Evolutionary conservation across 1,140 invertebrate species (phyloP), one percentile per base, ranked within the genome.

Genomic region (Ruditapes philippinarum): DNA sequence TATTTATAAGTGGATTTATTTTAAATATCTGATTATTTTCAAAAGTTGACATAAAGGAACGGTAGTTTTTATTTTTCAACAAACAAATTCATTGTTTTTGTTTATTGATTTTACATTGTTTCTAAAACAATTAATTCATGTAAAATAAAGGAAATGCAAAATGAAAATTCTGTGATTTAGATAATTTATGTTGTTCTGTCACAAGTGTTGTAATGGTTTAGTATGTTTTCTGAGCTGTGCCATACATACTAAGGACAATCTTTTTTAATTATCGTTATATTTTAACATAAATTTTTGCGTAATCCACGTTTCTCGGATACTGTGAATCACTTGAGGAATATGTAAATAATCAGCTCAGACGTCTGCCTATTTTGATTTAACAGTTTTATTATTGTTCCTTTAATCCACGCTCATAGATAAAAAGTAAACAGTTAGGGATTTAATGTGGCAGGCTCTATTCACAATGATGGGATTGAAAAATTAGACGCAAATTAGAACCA

Each of bases 321-420:
- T 28, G 12, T 57, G 3, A n/a, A 73, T 33, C 49, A 84, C 42
- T 84, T 28, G 12, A 40, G 45, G 54, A 73, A 84, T 73, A 68
- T 70, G 62, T 54, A 84, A 73, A 84, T 51, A 84, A 73, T 73
- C 45, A 54, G 25, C 38, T 65, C 17, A 11, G 40, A 49, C 45
- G 54, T 22, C 74, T 19, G 3, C 45, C 45, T 78, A 33, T 78
- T 78, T 54, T 45, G 45, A 78, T 70, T 70, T 70, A 70, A 70
- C 33, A 17, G 36, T 70, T 70, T 70, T 36, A 40, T 70, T 38
- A 81, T 62, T n/a, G 40, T 49, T 36, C n/a, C 17, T 84, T 70
- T 70, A 83, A 84, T 65, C 82, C 49, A 22, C 49, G 38, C 36
- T 28, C n/a, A 49, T 36, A 84, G 82, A 84, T 74, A 70, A 84